A percentile compares a stretch with the other conserved stretches of the same genome.
These are phyloP conservation scores for Zenarchopterus dispar DNA, from an alignment of 2,797 vertebrate species.

Conservation along the genomic window DNA sequence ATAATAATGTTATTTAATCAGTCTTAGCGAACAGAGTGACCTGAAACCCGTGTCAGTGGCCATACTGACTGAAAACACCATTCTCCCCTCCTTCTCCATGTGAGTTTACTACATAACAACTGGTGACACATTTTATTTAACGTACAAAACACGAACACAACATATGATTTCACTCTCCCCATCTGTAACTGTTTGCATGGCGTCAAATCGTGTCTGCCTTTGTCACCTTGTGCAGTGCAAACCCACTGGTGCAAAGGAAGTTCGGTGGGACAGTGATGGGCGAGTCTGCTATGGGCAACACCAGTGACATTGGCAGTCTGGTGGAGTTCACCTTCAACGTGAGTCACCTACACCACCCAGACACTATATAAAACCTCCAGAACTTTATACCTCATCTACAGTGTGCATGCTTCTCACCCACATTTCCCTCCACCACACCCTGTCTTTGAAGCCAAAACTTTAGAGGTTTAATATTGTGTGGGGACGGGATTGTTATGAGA, in stretches of 20 bases:
- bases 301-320: constrained; percentile 89
- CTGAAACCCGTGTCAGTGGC: constrained; percentile 78
- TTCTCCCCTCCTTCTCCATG: constrained; percentile 84
- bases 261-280: constrained; percentile 92
- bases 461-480: constrained; percentile 57
- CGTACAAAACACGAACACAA: too few relatives aligned
- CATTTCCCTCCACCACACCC: constrained; percentile 58
- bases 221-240: constrained; percentile 65
- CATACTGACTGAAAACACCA: constrained; percentile 87
- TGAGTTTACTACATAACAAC: constrained; percentile 70
- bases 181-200: neutral
- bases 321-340: constrained; percentile 89
- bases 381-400: constrained; percentile 39
- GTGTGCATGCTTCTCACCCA: constrained; percentile 38
- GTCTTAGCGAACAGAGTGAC: constrained; percentile 89
- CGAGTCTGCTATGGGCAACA: constrained; percentile 90
- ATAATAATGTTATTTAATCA: constrained; percentile 53
- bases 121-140: neutral
- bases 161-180: too few relatives aligned
- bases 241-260: constrained; percentile 68
- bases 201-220: constrained; percentile 7
- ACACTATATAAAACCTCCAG: constrained; percentile 39
- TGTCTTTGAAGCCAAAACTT: constrained; percentile 47
- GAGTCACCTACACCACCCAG: constrained; percentile 71
- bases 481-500: constrained; percentile 48